Percentiles rank a stretch among this genome's conserved stretches.
Evolutionary conservation across 1,140 invertebrate species (phyloP).

Genomic region (Mya arenaria): DNA sequence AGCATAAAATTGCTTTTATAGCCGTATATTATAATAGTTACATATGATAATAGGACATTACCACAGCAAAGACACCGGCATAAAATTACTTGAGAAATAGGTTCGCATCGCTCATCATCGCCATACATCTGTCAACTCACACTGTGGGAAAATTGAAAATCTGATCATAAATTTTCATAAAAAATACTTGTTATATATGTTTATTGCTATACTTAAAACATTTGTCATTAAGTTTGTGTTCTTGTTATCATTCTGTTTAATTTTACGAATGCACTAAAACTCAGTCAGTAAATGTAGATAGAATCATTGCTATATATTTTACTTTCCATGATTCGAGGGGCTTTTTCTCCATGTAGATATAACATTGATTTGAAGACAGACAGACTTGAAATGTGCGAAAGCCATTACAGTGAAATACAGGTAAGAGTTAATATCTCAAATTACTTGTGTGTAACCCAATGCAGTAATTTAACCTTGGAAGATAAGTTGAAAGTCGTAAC

Average conservation of each 20-base stretch:
- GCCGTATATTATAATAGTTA: too few relatives aligned
- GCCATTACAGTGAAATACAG: constrained; percentile 7
- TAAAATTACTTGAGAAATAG: too few relatives aligned
- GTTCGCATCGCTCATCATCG: constrained; percentile 23
- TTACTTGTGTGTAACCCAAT: constrained; percentile 44
- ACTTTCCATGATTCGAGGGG: background rate
- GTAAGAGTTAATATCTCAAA: constrained; percentile 37
- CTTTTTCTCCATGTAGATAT: background rate
- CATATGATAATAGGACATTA: too few relatives aligned
- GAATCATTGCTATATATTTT: too few relatives aligned
- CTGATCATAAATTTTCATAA: constrained; percentile 13
- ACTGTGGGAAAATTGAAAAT: constrained; percentile 55
- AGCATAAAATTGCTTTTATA: too few relatives aligned
- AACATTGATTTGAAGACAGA: background rate
- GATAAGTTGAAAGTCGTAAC: constrained; percentile 50
- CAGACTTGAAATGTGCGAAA: background rate
- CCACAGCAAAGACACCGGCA: too few relatives aligned
- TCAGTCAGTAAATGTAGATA: too few relatives aligned
- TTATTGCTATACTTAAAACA: too few relatives aligned
- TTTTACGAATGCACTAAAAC: too few relatives aligned
- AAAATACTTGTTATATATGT: constrained; percentile 20
- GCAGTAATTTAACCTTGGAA: constrained; percentile 43
- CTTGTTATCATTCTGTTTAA: too few relatives aligned
- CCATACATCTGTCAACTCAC: constrained; percentile 34
- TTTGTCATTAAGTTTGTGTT: too few relatives aligned